Evolutionary conservation across 2,888 invertebrate genomes (phyloP), one percentile per base, ranked within the genome.

Genomic region (Aromia moschata): DNA sequence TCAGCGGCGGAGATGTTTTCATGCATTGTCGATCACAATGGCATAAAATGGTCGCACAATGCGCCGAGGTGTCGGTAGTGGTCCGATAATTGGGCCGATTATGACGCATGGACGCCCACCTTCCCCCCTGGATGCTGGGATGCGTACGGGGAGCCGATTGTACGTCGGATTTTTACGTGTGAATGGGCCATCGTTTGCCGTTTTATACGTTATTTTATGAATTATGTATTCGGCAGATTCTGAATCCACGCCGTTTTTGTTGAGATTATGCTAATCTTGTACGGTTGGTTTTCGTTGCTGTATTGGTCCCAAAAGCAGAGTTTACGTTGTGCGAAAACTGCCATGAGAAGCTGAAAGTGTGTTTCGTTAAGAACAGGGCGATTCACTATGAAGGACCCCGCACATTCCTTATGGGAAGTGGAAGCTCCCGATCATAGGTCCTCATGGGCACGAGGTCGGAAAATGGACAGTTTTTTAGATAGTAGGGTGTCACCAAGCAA

Each of bases 1-100:
- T 77, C 71, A 77, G 74, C 75, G 68, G 71, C n/a, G n/a, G n/a
- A n/a, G 76, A 77, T 75, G 77, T 76, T 77, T 73, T 74, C 73
- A 70, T 72, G 74, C 75, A 76, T 76, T 76, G 74, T 74, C 70
- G 67, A 66, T 65, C 67, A 76, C 74, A 78, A 78, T 77, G 65
- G 75, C 67, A 70, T 71, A 73, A 77, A 75, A 75, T 73, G 69
- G 69, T 60, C 60, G 70, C 60, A 77, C 75, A 76, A 76, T 74
- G 69, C 70, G 60, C 60, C 64, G 70, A 73, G 72, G 72, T 73
- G 73, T 64, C 73, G 71, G 67, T 71, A 69, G 72, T 71, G 63
- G 68, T 66, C 62, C 72, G 75, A 76, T 78, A 78, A 78, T 78
- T 78, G 74, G 77, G 71, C 69, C 71, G 77, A 78, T 78, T 78